Conservation (phyloP, 2,888 invertebrate genomes). For the Heterodera filipjevi region DNA sequence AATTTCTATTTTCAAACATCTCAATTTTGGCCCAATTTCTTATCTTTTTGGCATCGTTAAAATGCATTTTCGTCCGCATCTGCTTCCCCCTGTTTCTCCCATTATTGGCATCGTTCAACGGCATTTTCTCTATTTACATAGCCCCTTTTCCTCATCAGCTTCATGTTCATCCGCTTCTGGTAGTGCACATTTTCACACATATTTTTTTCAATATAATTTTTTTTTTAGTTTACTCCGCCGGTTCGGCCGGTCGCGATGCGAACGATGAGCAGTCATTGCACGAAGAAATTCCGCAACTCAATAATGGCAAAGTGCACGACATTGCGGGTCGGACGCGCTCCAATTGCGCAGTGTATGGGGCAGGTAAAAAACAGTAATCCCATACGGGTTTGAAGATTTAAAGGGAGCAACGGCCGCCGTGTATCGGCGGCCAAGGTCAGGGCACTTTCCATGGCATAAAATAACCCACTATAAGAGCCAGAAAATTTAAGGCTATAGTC, state of each 20-base stretch:
- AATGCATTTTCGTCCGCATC: background rate
- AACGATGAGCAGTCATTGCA: background rate
- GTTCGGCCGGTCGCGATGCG: background rate
- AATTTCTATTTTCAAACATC: too few relatives aligned
- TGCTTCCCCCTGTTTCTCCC: background rate
- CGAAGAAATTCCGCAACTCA: conserved; percentile 20
- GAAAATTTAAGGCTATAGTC: too few relatives aligned
- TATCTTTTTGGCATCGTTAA: background rate
- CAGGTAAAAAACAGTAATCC: conserved; percentile 14
- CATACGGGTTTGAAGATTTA: too few relatives aligned
- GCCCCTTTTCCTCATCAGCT: background rate
- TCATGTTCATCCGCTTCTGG: background rate
- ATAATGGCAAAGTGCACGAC: background rate
- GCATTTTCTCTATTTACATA: background rate
- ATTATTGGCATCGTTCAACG: background rate
- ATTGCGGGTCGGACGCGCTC: conserved; percentile 16
- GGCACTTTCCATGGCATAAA: too few relatives aligned
- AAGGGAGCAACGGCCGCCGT: too few relatives aligned
- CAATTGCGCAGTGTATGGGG: conserved; percentile 23
- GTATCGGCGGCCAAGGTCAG: too few relatives aligned
- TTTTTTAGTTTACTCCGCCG: background rate
- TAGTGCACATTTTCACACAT: background rate
- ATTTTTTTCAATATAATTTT: background rate
- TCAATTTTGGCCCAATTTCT: background rate
- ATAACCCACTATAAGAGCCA: too few relatives aligned